phyloP scores from a whole-genome alignment of 92 coral and sea anemone species.

The Nematostella vectensis region DNA sequence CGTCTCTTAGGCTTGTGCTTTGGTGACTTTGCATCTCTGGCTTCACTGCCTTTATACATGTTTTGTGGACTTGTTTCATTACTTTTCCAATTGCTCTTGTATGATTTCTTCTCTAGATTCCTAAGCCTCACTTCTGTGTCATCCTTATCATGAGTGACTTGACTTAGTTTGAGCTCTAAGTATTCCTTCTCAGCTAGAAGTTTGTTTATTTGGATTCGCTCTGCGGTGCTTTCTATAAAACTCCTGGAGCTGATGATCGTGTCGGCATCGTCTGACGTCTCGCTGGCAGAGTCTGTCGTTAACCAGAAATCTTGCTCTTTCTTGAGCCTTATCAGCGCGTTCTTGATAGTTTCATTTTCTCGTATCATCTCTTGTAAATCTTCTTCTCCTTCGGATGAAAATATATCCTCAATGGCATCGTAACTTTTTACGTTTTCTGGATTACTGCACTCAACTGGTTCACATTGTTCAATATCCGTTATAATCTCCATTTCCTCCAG shows the following conservation, averaged over 20 bases:
- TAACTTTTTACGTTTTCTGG: background rate
- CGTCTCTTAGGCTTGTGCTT: background rate
- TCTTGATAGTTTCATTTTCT: conserved; percentile 37
- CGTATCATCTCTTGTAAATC: conserved; percentile 28
- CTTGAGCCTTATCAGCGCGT: conserved; percentile 38
- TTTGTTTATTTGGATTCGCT: conserved; percentile 32
- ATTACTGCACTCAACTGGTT: background rate
- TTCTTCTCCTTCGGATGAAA: conserved; percentile 51
- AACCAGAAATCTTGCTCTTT: conserved; percentile 31
- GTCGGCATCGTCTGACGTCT: conserved; percentile 59
- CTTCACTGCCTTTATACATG: background rate
- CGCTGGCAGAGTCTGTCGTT: conserved; percentile 57
- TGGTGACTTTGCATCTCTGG: background rate
- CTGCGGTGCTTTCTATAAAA: conserved; percentile 13
- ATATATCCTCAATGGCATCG: background rate
- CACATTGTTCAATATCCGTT: background rate
- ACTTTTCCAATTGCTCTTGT: conserved; percentile 22
- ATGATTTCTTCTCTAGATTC: conserved; percentile 41
- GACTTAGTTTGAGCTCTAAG: conserved; percentile 38
- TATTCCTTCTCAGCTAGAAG: conserved; percentile 57
- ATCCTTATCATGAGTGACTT: conserved; percentile 48
- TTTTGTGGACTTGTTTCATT: conserved; percentile 7
- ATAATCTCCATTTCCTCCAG: background rate
- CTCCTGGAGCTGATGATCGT: conserved; percentile 26
- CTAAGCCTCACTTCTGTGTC: conserved; percentile 50